Conservation (phyloP, 2,888 invertebrate species). For the Napeogenes inachia region DNA sequence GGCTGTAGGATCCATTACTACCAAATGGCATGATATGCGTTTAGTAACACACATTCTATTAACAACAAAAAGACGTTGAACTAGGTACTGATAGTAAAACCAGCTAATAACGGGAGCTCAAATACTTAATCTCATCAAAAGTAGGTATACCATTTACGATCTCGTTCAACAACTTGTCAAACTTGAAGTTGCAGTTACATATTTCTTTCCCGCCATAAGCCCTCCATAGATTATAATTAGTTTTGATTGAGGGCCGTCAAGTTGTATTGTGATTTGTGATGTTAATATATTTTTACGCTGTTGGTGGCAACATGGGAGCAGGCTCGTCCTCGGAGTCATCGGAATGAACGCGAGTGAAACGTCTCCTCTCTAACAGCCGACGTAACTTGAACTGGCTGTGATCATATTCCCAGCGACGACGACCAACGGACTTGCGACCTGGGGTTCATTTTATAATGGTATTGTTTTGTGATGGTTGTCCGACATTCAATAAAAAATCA, state of each 20-base stretch:
- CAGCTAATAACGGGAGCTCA: too few relatives aligned
- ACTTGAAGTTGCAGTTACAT: neutral
- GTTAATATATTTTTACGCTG: neutral
- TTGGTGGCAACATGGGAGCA: slow-evolving; percentile 68
- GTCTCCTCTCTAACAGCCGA: slow-evolving; percentile 77
- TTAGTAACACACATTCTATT: neutral
- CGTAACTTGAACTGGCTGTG: slow-evolving; percentile 80
- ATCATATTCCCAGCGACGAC: slow-evolving; percentile 73
- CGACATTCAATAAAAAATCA: neutral
- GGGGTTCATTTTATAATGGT: slow-evolving; percentile 10
- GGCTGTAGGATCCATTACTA: neutral
- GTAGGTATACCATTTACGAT: too few relatives aligned
- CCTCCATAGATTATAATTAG: neutral
- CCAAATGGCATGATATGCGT: neutral
- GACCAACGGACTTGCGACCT: slow-evolving; percentile 65
- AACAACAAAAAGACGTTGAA: too few relatives aligned
- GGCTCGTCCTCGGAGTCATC: slow-evolving; percentile 82
- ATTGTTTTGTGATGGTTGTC: neutral
- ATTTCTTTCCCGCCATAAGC: neutral
- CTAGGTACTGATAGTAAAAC: too few relatives aligned
- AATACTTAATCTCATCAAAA: too few relatives aligned
- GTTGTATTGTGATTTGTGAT: neutral
- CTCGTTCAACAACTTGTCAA: too few relatives aligned
- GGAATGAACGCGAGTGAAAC: slow-evolving; percentile 81
- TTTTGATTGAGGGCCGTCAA: neutral